phyloP scores from a whole-genome alignment of 2,113 vertebrate genomes.

The Saccopteryx leptura region DNA sequence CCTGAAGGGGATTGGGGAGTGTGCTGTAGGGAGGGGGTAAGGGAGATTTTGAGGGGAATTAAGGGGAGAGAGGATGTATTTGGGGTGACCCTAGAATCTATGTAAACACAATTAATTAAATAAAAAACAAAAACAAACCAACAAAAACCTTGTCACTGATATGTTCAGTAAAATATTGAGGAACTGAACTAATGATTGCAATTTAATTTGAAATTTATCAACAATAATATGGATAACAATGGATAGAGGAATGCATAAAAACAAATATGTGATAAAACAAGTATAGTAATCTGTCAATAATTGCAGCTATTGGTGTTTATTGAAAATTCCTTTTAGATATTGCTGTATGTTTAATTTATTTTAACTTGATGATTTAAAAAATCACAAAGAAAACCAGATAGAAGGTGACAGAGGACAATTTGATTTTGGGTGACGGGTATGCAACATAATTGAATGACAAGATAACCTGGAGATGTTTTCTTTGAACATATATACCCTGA shows the following conservation, averaged over 20 bases:
- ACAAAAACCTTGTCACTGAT: background rate
- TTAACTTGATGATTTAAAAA: background rate
- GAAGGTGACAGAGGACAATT: no score
- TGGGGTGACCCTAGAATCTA: no score
- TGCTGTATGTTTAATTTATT: background rate
- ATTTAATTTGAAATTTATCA: background rate
- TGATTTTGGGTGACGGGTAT: no score
- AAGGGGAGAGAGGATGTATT: no score
- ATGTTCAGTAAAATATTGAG: background rate
- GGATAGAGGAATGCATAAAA: background rate
- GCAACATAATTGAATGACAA: no score
- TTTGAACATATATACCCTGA: no score
- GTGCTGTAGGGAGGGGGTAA: no score
- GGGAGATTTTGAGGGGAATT: no score
- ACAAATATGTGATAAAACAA: background rate
- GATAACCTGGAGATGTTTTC: no score
- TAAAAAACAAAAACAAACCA: background rate
- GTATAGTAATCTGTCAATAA: background rate
- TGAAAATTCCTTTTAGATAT: background rate
- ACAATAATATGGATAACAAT: background rate
- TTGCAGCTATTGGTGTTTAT: background rate
- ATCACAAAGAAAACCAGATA: background rate
- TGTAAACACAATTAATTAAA: no score
- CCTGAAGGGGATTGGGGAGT: no score
- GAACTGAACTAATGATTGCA: background rate